Evolutionary conservation across 2,797 vertebrate genomes (phyloP).

Genomic region (Pterois miles): DNA sequence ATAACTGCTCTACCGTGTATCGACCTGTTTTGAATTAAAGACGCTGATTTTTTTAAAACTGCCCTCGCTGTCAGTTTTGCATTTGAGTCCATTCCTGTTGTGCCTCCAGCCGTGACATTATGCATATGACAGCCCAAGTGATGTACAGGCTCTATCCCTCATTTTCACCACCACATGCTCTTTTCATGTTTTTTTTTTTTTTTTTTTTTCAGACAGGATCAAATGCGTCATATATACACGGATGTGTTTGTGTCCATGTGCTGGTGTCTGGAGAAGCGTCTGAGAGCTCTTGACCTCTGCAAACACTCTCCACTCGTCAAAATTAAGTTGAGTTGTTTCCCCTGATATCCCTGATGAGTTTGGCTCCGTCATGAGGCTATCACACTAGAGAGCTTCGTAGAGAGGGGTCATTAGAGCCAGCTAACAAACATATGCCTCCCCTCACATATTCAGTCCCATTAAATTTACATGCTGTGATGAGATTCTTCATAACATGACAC

Average conservation of each 20-base stretch:
- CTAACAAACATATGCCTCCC: constrained; percentile 48
- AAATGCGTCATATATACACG: neutral
- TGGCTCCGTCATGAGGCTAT: constrained; percentile 45
- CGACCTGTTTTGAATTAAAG: too few species aligned
- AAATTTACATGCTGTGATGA: constrained; percentile 58
- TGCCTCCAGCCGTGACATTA: too few species aligned
- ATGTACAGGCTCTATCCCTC: neutral
- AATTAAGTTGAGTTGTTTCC: constrained; percentile 39
- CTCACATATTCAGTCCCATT: constrained; percentile 40
- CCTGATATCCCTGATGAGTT: constrained; percentile 30
- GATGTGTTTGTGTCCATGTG: neutral
- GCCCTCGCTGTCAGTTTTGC: too few species aligned
- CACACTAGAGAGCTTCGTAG: constrained; percentile 35
- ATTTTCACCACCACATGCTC: neutral
- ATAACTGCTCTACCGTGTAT: too few species aligned
- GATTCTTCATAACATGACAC: constrained; percentile 48
- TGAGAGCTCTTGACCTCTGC: constrained; percentile 49
- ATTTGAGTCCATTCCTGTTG: too few species aligned
- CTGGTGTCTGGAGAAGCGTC: constrained; percentile 26
- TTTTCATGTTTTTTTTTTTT: neutral
- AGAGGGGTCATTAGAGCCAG: constrained; percentile 51
- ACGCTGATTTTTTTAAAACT: too few species aligned
- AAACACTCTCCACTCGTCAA: constrained; percentile 31
- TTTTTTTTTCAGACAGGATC: neutral
- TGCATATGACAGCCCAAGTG: neutral